A percentile compares a stretch with the other conserved stretches of the same genome.
These are phyloP conservation scores for Napeogenes inachia DNA, from an alignment of 2,888 invertebrate genomes.

Conservation along the genomic window DNA sequence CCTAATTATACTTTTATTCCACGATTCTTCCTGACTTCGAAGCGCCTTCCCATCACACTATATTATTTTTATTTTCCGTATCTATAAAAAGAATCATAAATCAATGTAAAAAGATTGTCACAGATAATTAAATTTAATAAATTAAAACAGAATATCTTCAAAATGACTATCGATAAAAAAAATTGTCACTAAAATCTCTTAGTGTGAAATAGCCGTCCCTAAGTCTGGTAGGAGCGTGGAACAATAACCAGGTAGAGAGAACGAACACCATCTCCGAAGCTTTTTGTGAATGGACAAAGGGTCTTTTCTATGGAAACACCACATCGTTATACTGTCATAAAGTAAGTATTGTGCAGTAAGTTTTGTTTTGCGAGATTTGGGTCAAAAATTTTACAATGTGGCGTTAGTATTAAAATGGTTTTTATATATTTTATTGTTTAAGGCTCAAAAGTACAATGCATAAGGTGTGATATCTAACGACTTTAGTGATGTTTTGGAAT, in stretches of 20 bases:
- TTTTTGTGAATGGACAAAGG: conserved; percentile 76
- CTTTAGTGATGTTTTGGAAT: conserved; percentile 11
- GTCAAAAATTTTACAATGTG: conserved; percentile 74
- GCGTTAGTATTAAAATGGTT: conserved; percentile 62
- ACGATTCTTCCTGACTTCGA: conserved; percentile 3
- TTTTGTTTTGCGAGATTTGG: conserved; percentile 74
- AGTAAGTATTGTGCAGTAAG: conserved; percentile 70
- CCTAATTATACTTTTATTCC: conserved; percentile 52
- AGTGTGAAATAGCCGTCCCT: conserved; percentile 65
- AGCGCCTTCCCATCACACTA: no score
- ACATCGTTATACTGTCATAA: conserved; percentile 76
- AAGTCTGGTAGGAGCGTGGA: conserved; percentile 69
- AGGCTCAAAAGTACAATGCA: conserved; percentile 17
- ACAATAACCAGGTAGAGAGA: conserved; percentile 72
- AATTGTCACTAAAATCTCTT: conserved; percentile 40
- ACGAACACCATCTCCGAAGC: conserved; percentile 66
- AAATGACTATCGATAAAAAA: conserved; percentile 1
- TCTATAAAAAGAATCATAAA: no score
- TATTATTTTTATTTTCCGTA: no score
- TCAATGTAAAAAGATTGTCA: no score
- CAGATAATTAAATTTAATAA: no score
- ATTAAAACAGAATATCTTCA: no score
- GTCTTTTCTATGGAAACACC: conserved; percentile 74
- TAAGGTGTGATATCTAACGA: conserved; percentile 10
- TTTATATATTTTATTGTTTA: conserved; percentile 54